Conservation (phyloP, 2,797 vertebrate species). For the Pangasius sanitwongsei region DNA sequence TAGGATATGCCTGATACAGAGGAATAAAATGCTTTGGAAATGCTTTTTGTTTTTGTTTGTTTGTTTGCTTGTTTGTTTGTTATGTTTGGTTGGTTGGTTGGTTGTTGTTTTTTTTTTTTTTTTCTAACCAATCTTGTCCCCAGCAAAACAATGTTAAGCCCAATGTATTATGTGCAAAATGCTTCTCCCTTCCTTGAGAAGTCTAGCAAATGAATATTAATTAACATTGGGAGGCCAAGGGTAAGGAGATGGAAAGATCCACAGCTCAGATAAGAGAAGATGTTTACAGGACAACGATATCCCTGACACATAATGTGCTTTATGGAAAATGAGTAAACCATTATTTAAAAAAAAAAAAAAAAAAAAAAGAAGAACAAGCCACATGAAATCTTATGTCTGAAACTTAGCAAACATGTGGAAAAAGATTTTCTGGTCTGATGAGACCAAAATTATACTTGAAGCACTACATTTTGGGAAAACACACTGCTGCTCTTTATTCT, state of each 20-base stretch:
- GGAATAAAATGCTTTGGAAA: neutral
- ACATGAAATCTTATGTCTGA: neutral
- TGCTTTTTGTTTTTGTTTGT: neutral
- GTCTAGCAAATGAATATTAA: neutral
- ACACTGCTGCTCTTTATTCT: neutral
- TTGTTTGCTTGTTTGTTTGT: neutral
- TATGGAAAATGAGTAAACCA: neutral
- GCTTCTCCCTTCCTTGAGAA: neutral
- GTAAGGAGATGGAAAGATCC: neutral
- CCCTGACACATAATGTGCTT: neutral
- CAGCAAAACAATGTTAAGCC: neutral
- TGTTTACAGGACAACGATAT: neutral
- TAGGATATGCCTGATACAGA: neutral
- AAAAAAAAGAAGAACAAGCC: neutral
- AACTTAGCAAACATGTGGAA: neutral
- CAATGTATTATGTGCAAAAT: neutral
- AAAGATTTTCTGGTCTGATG: neutral
- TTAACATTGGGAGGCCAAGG: neutral
- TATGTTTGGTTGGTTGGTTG: neutral
- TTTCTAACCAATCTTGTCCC: neutral
- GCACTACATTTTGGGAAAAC: neutral
- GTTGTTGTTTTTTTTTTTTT: no score
- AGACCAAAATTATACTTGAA: neutral
- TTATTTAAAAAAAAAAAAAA: neutral
- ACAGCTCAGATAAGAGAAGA: neutral